A percentile compares a stretch with the other conserved stretches of the same genome.
These are phyloP conservation scores for Carassius auratus DNA, from an alignment of 2,113 vertebrate species.

Conservation along the genomic window DNA sequence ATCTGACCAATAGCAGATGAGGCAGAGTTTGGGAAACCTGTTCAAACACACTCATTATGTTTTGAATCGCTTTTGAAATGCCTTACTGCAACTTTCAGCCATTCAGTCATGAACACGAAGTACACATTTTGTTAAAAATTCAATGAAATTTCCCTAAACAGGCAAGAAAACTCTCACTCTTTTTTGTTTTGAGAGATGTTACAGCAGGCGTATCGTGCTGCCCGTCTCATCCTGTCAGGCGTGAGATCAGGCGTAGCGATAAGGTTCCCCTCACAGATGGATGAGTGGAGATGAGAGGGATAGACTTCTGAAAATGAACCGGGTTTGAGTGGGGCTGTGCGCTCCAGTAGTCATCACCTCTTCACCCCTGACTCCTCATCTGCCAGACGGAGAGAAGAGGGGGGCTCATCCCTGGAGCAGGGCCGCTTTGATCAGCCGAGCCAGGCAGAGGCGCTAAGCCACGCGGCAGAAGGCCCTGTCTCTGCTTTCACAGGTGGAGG, in stretches of 20 bases:
- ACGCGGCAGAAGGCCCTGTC: slow-evolving; percentile 54
- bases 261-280: slow-evolving; percentile 42
- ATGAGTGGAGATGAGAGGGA: slow-evolving; percentile 36
- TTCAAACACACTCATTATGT: neutral
- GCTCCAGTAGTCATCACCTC: slow-evolving; percentile 52
- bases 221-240: neutral
- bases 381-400: slow-evolving; percentile 22
- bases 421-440: slow-evolving; percentile 52
- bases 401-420: slow-evolving; percentile 36
- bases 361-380: slow-evolving; percentile 51
- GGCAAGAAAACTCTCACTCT: neutral
- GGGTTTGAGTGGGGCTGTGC: slow-evolving; percentile 36
- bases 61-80: neutral
- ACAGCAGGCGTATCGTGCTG: neutral
- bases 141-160: neutral
- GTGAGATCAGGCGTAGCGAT: slow-evolving; percentile 39
- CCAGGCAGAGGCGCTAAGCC: slow-evolving; percentile 52
- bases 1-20: neutral
- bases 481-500: slow-evolving; percentile 62
- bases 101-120: neutral
- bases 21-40: neutral
- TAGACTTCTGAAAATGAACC: slow-evolving; percentile 49
- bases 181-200: neutral
- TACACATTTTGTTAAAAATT: neutral
- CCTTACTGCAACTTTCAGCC: neutral